Evolutionary conservation across 1,140 invertebrate genomes (phyloP), one percentile per base, ranked within the genome.

Genomic region (Ylistrum balloti): DNA sequence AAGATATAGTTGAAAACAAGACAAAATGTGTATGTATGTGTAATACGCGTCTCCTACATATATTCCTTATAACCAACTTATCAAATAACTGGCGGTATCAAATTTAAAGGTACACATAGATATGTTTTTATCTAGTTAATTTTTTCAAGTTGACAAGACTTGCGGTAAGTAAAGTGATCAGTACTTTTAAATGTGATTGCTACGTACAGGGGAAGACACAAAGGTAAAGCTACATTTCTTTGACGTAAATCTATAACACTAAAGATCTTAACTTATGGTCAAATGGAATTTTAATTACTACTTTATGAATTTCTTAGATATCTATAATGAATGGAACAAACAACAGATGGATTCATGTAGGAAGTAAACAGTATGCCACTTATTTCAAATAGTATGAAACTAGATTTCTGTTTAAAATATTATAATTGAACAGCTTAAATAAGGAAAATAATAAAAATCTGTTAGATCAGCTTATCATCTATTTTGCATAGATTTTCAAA

Each of bases 261-360:
- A 74, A n/a, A 74, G 22, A 74, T 5, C 56, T 28, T 74, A 11
- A 74, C 56, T n/a, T 74, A 22, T 28, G 13, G n/a, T 74, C 28
- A 74, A 74, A 28, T 74, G n/a, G 56, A 74, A 74, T 74, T 74
- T 74, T 74, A 74, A 74, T 74, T 74, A 22, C 56, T 28, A 5
- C 9, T 3, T 74, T 28, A 74, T 28, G 22, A 74, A 28, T 74
- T 74, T 74, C 56, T 74, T 74, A 28, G 3, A 28, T 74, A 74
- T 7, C n/a, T n/a, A 11, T 28, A 28, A 74, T 74, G n/a, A 74
- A 74, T 74, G 11, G 28, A n/a, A 74, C 28, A 5, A 74, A 38
- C 35, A 38, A 38, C 35, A n/a, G n/a, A n/a, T n/a, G n/a, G n/a
- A n/a, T n/a, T n/a, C n/a, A n/a, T n/a, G n/a, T n/a, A n/a, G n/a